Evolutionary conservation across 2,888 invertebrate species (phyloP), one percentile per base, ranked within the genome.

Genomic region (Drosophila meridiana): DNA sequence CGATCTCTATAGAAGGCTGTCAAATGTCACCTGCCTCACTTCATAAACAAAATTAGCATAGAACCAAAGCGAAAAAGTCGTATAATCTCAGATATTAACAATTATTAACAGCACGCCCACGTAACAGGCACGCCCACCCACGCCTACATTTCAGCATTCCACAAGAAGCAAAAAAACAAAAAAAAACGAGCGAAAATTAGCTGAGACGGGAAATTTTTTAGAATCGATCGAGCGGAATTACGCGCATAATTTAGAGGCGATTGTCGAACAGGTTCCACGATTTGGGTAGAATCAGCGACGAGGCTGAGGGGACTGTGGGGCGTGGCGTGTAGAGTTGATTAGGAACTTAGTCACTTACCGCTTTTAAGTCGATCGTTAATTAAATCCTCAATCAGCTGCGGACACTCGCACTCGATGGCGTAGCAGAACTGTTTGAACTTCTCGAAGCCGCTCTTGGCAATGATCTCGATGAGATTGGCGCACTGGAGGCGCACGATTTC

Each of bases 391-490:
- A 94, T 94, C 91, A 95, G 92, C 93, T 94, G 94, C 56, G 95
- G 95, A 87, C 95, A 95, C 92, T 95, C 95, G 92, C 94, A 94
- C 86, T 94, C 94, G 87, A 95, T 93, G 86, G 95, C 94, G 88
- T 94, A 93, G 91, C 95, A 95, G 91, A 95, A 94, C 89, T 95
- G 95, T 89, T 94, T 94, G 82, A 95, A 94, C 93, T 94, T 94
- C 68, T 93, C 94, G 87, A 94, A 94, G 91, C 94, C 95, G 93
- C 94, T 95, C 93, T 95, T 95, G 93, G 95, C 93, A 92, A 95
- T 94, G 93, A 95, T 93, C 83, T 95, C 95, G 73, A 95, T 94
- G 82, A 95, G 94, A 91, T 94, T 94, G 90, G 94, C 93, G 88
- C 95, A 95, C 93, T 95, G 95, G 58, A 90, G 66, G 5, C 91